Evolutionary conservation across 2,797 vertebrate species (phyloP), one percentile per base, ranked within the genome.

Genomic region (Lerista edwardsae): DNA sequence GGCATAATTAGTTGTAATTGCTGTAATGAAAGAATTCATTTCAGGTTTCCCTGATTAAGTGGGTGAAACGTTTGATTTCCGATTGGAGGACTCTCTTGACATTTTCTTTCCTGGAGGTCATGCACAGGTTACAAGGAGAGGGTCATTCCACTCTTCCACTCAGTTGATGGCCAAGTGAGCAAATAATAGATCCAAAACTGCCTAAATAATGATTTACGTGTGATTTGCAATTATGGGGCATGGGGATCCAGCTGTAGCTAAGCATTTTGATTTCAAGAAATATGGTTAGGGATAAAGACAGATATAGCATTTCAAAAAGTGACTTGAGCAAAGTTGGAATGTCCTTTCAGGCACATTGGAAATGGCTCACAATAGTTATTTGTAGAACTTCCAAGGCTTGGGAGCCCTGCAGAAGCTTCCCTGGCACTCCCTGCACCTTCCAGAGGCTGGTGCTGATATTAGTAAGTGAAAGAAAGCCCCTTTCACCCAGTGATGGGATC

Each of bases 1-100:
- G 21, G 21, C 23, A 29, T 51, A 82, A 86, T 71, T 72, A 86
- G 57, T 82, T 78, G 47, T 36, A 67, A 27, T 2, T 36, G 61
- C 68, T 78, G 67, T 82, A 76, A 23, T 0, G 4, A 79, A 29
- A 75, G 72, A 25, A 84, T 2, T 3, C 19, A 0, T 15, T 61
- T 19, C 55, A 41, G 61, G 29, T 41, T 80, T 41, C 3, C 23
- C 25, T 77, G 65, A 57, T 82, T 65, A 82, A 71, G 55, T 44
- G 36, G 75, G 23, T 82, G 79, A 78, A 77, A 14, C 41, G 7
- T 86, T 73, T 67, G 31, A 23, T 64, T 84, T 61, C 1, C 17
- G 10, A 0, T 51, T 55, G 34, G 25, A 64, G 41, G 29, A 62
- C 12, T 1, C 23, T 1, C 77, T 82, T 78, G 74, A 81, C 73